A percentile compares a stretch with the other conserved stretches of the same genome.
phyloP scores from a whole-genome alignment of 2,888 invertebrate genomes.

The Venusia cambrica region DNA sequence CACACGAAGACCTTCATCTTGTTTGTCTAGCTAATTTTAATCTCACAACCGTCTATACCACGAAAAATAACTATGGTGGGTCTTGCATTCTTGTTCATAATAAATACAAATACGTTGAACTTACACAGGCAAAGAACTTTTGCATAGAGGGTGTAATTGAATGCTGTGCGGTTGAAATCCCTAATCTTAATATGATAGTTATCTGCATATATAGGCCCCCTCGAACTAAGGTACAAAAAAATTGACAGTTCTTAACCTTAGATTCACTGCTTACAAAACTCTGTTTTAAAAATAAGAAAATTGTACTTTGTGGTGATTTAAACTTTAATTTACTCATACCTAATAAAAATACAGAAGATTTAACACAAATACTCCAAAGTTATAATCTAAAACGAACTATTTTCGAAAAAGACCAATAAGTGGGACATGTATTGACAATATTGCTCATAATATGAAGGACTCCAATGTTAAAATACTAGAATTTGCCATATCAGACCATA shows the following conservation, averaged over 20 bases:
- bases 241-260: too few relatives aligned
- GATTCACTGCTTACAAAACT: constrained; percentile 1
- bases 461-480: constrained; percentile 1
- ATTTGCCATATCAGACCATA: constrained; percentile 8
- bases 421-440: constrained; percentile 8
- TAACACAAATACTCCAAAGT: constrained; percentile 2
- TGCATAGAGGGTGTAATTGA: constrained; percentile 4
- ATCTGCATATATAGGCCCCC: constrained; percentile 9
- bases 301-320: constrained; percentile 9
- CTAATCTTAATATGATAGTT: neutral
- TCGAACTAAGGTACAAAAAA: neutral
- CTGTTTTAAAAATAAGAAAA: constrained; percentile 2
- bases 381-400: constrained; percentile 5
- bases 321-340: constrained; percentile 6
- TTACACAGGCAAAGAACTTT: constrained; percentile 1
- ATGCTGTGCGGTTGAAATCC: constrained; percentile 5
- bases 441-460: constrained; percentile 1
- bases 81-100: constrained; percentile 5
- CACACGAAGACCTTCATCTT: constrained; percentile 1
- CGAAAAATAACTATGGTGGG: constrained; percentile 5
- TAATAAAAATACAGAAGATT: constrained; percentile 3
- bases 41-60: neutral
- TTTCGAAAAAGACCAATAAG: constrained; percentile 3
- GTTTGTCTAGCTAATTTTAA: constrained; percentile 1
- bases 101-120: neutral